A percentile compares a stretch with the other conserved stretches of the same genome.
Conservation (phyloP, 2,797 vertebrate species). For the Chaetophractus vellerosus region DNA sequence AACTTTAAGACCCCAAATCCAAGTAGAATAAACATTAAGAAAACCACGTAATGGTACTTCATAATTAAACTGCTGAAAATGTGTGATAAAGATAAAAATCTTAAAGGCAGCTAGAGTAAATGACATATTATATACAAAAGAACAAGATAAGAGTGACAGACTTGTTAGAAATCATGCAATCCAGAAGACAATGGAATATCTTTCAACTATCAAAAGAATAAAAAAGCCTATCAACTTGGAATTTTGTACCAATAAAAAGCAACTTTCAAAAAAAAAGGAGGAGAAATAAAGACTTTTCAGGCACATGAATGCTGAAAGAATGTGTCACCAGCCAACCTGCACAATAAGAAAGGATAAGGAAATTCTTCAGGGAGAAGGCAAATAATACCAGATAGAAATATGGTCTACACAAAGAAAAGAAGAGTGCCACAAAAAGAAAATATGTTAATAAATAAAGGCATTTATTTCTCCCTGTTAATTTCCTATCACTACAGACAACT, state of each 20-base stretch:
- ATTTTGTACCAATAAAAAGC: too few species aligned
- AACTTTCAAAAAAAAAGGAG: too few species aligned
- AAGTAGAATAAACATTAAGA: background rate
- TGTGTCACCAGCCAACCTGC: too few species aligned
- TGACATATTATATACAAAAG: too few species aligned
- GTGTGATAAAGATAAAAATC: background rate
- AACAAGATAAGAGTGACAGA: background rate
- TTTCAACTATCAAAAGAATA: background rate
- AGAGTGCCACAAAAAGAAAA: background rate
- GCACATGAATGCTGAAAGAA: too few species aligned
- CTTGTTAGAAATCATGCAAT: background rate
- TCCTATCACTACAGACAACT: background rate
- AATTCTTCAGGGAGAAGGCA: too few species aligned
- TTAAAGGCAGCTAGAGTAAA: background rate
- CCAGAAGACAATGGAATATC: background rate
- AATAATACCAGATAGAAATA: background rate
- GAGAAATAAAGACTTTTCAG: too few species aligned
- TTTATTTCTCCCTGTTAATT: background rate
- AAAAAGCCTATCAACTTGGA: too few species aligned
- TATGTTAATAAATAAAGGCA: background rate
- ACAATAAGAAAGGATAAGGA: too few species aligned
- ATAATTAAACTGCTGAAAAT: background rate
- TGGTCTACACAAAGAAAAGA: background rate
- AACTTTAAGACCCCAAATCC: background rate
- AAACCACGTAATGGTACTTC: background rate